phyloP scores from a whole-genome alignment of 2,797 vertebrate genomes.

The Aulostomus chinensis region DNA sequence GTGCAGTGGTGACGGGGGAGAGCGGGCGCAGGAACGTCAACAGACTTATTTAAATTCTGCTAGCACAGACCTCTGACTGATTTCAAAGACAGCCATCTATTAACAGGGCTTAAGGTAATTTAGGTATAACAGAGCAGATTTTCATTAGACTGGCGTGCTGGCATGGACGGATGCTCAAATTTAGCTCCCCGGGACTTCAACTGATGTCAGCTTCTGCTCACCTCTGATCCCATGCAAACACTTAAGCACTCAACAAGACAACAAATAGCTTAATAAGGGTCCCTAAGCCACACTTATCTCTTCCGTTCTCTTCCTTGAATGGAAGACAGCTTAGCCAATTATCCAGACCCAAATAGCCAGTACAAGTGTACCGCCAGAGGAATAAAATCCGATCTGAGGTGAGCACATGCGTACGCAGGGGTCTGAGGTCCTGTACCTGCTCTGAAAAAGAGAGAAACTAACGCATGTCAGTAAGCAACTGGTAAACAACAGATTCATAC shows the following conservation, averaged over 20 bases:
- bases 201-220: constrained; percentile 29
- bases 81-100: no score
- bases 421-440: neutral
- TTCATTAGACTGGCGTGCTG: neutral
- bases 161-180: constrained; percentile 21
- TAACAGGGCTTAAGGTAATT: no score
- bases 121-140: neutral
- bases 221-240: constrained; percentile 50
- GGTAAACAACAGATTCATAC: no score
- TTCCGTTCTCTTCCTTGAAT: constrained; percentile 67
- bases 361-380: constrained; percentile 10
- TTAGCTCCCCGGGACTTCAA: neutral
- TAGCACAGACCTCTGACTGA: neutral
- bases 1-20: neutral
- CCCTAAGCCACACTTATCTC: constrained; percentile 62
- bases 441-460: neutral
- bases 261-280: constrained; percentile 43
- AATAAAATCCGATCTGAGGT: constrained; percentile 12
- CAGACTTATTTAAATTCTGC: neutral
- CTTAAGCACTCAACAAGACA: constrained; percentile 23
- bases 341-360: constrained; percentile 69
- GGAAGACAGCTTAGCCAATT: constrained; percentile 70
- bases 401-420: neutral
- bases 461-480: no score
- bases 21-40: neutral